Base-by-base conservation (phyloP, 2,888 invertebrate genomes). In the Axea sp. region DNA sequence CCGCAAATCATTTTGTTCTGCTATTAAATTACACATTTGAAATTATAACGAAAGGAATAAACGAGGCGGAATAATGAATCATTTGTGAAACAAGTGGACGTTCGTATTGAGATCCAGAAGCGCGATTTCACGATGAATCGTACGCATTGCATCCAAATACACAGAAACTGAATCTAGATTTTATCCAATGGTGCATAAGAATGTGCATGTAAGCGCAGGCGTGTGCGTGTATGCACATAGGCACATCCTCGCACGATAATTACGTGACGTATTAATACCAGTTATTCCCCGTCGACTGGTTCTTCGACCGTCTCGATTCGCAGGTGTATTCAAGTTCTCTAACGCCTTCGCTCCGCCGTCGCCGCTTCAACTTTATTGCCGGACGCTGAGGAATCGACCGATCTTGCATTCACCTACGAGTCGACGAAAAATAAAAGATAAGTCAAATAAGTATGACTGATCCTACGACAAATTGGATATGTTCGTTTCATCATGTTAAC, bases 201-300 rank as follows among this genome's bases (percentile, higher is more conserved):
- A 45, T 55, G 49, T 24, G 6, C 33, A 17, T 33, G 33, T 30
- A 30, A 26, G 12, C 37, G 53, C 15, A 28, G 15, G 3, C 35
- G 64, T 41, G 55, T 30, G 64, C 47, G 62, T 60, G 71, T 68
- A 73, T 72, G 62, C 74, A 76, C 77, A 78, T 82, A 78, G 68
- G 73, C 78, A 73, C 77, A 79, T 76, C 71, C 78, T 77, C 79
- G 77, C 80, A 80, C 80, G 82, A 83, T 83, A 84, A 84, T 84
- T 85, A 84, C 83, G 83, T 82, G 83, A 84, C 82, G 84, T 84
- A 85, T 84, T 84, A 85, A 84, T 85, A 84, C 83, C 84, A 83
- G 84, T 84, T 84, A 85, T 84, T 85, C 82, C 78, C 77, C 82
- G 81, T 80, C 79, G 82, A 81, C 83, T 83, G 82, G 82, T 82